A percentile compares a stretch with the other conserved stretches of the same genome.
Conservation (phyloP, 2,113 vertebrate species). For the Hydrochoerus hydrochaeris region DNA sequence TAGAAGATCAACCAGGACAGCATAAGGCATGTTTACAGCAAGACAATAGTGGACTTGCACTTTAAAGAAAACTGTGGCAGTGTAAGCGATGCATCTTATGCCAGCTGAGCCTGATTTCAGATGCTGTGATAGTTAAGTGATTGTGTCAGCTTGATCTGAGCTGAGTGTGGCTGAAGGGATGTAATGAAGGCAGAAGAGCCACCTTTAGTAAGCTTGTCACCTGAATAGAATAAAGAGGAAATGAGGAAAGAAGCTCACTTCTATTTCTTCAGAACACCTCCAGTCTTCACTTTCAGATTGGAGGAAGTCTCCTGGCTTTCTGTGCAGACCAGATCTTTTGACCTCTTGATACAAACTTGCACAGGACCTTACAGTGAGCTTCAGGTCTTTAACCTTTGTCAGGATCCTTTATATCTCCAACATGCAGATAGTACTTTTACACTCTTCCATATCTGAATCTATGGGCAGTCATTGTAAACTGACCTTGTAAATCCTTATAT, state of each 20-base stretch:
- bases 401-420: neutral
- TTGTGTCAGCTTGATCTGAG: neutral
- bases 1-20: rapidly evolving
- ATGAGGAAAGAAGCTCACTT: neutral
- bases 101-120: neutral
- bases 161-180: neutral
- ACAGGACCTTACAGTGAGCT: neutral
- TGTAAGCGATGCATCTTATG: rapidly evolving
- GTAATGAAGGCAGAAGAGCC: neutral
- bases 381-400: neutral
- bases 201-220: neutral
- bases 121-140: neutral
- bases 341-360: neutral
- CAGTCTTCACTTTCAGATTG: neutral
- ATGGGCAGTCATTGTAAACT: neutral
- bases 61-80: rapidly evolving
- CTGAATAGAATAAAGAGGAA: neutral
- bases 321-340: neutral
- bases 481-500: too few relatives aligned
- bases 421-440: neutral
- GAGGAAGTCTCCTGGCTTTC: neutral
- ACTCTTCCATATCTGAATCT: neutral
- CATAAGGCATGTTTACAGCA: rapidly evolving
- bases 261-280: neutral
- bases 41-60: rapidly evolving